phyloP scores from a whole-genome alignment of 2,888 invertebrate species.

The Cephus sareptanus region DNA sequence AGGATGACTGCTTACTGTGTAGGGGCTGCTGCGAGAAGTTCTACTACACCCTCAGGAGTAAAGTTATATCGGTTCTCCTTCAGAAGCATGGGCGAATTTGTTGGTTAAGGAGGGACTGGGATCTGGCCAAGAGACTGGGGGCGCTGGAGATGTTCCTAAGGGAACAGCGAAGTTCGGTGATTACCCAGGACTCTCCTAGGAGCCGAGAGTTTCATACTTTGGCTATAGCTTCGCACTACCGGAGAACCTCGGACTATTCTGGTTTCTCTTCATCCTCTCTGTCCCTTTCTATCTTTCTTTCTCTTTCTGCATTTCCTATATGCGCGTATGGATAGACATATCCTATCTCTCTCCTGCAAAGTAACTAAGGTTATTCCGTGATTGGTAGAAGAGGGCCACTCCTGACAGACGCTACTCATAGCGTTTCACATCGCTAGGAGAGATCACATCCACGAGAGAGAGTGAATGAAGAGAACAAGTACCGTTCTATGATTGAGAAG shows the following conservation, averaged over 20 bases:
- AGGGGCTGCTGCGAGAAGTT: constrained; percentile 44
- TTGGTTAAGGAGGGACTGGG: constrained; percentile 25
- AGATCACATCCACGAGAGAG: constrained; percentile 55
- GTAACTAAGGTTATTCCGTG: constrained; percentile 62
- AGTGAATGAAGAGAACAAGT: neutral
- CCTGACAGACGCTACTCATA: constrained; percentile 36
- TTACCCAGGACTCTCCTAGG: constrained; percentile 66
- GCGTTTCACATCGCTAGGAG: constrained; percentile 35
- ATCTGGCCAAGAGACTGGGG: constrained; percentile 29
- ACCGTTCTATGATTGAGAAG: constrained; percentile 46
- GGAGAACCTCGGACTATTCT: neutral
- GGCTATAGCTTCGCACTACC: constrained; percentile 38
- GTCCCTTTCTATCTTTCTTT: no score
- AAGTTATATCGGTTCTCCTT: constrained; percentile 62
- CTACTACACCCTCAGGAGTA: constrained; percentile 61
- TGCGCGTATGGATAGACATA: neutral
- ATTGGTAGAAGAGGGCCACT: constrained; percentile 30
- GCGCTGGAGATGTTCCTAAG: constrained; percentile 55
- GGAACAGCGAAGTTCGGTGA: constrained; percentile 65
- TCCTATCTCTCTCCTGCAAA: constrained; percentile 49
- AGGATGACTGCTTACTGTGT: neutral
- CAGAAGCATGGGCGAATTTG: neutral
- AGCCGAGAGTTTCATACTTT: constrained; percentile 63
- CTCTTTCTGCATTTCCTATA: neutral
- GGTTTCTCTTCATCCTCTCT: neutral